Conservation (phyloP, 1,140 invertebrate species). For the Drosophila aff. region DNA sequence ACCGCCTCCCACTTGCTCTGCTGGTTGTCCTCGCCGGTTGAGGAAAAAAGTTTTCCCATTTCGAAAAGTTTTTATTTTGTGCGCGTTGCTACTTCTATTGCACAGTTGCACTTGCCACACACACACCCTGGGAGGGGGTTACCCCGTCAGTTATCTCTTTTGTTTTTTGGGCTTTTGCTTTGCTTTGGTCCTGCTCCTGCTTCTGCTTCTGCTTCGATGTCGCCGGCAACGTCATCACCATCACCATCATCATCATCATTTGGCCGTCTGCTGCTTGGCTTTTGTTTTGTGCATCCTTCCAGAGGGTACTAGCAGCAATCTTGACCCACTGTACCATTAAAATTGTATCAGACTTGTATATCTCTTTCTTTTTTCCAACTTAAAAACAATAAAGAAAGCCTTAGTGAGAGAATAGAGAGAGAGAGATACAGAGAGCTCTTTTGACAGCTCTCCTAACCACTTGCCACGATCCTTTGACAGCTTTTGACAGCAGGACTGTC, state of each 20-base stretch:
- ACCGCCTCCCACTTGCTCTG: slow-evolving; percentile 1
- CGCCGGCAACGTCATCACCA: slow-evolving; percentile 32
- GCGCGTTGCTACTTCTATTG: slow-evolving; percentile 39
- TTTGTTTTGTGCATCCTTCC: slow-evolving; percentile 21
- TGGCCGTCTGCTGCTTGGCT: slow-evolving; percentile 27
- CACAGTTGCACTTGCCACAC: slow-evolving; percentile 62
- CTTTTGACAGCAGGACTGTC: background rate
- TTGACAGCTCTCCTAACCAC: background rate
- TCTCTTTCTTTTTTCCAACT: background rate
- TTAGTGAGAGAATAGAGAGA: too few species aligned
- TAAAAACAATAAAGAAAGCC: background rate
- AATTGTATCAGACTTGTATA: background rate
- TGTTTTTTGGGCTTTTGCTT: slow-evolving; percentile 67
- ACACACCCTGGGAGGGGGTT: background rate
- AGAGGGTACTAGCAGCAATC: slow-evolving; percentile 5
- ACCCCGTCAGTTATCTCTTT: slow-evolving; percentile 57
- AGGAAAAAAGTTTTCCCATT: slow-evolving; percentile 81
- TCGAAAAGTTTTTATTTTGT: slow-evolving; percentile 78
- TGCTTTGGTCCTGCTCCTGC: slow-evolving; percentile 8
- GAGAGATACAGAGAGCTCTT: background rate
- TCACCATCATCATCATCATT: slow-evolving; percentile 46
- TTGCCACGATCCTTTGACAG: background rate
- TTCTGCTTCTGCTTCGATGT: background rate
- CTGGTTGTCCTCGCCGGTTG: slow-evolving; percentile 58
- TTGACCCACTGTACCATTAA: slow-evolving; percentile 6